phyloP scores from a whole-genome alignment of 2,113 vertebrate species.

The Vulpes lagopus region DNA sequence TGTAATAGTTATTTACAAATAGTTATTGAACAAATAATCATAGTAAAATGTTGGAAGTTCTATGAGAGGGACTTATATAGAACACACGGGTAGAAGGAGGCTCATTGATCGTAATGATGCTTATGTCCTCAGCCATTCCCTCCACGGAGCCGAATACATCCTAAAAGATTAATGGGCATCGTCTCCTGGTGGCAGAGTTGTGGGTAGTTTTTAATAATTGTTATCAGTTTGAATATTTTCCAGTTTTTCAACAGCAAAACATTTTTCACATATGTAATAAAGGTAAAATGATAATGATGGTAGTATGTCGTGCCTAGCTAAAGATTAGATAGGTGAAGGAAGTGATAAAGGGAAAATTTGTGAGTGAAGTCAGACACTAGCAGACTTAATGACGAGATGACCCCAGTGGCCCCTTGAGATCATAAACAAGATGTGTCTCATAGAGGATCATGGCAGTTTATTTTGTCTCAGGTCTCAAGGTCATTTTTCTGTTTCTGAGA shows the following conservation, averaged over 20 bases:
- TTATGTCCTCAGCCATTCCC: neutral
- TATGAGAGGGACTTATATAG: neutral
- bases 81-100: neutral
- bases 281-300: neutral
- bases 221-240: slow-evolving; percentile 28
- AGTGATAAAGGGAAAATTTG: neutral
- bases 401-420: neutral
- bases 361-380: neutral
- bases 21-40: neutral
- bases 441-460: neutral
- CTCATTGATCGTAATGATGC: neutral
- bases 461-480: neutral
- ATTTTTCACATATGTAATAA: neutral
- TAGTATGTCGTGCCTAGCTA: neutral
- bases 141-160: neutral
- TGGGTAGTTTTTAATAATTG: neutral
- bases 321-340: neutral
- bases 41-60: neutral
- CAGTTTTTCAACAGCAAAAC: neutral
- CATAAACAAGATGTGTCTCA: neutral
- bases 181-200: neutral
- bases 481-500: neutral
- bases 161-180: neutral
- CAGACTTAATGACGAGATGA: neutral
- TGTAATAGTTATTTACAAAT: neutral